phyloP scores from a whole-genome alignment of 2,113 vertebrate genomes.

The Peucedramus taeniatus region DNA sequence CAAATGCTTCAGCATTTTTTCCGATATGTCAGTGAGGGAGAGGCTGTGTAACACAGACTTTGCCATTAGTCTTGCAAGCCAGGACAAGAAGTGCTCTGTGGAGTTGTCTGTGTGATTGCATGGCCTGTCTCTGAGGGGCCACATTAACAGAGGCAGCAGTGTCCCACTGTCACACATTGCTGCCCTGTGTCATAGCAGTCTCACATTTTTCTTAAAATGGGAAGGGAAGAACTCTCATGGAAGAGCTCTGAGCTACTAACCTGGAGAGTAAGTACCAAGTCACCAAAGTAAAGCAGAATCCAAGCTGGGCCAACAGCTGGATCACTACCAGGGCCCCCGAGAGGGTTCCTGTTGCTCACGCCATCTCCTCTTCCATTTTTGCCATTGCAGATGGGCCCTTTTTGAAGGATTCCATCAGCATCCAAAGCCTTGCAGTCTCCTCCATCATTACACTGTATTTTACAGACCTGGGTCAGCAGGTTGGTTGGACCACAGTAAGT shows the following conservation, averaged over 20 bases:
- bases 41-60: background rate
- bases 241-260: background rate
- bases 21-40: background rate
- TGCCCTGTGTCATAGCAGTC: background rate
- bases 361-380: background rate
- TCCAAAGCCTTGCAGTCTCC: conserved; percentile 69
- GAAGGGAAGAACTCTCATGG: background rate
- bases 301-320: background rate
- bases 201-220: background rate
- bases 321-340: background rate
- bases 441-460: conserved; percentile 78
- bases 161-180: background rate
- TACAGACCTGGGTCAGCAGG: conserved; percentile 78
- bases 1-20: background rate
- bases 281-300: background rate
- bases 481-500: conserved; percentile 79
- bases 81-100: background rate
- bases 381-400: conserved; percentile 62
- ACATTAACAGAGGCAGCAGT: background rate
- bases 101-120: background rate
- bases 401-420: conserved; percentile 66
- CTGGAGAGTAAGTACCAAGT: background rate
- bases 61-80: background rate
- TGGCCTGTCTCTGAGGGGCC: background rate
- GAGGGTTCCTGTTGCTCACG: background rate